A percentile compares a stretch with the other conserved stretches of the same genome.
Evolutionary conservation across 2,113 vertebrate species (phyloP).

Genomic region (Microcebus ravelobensis): DNA sequence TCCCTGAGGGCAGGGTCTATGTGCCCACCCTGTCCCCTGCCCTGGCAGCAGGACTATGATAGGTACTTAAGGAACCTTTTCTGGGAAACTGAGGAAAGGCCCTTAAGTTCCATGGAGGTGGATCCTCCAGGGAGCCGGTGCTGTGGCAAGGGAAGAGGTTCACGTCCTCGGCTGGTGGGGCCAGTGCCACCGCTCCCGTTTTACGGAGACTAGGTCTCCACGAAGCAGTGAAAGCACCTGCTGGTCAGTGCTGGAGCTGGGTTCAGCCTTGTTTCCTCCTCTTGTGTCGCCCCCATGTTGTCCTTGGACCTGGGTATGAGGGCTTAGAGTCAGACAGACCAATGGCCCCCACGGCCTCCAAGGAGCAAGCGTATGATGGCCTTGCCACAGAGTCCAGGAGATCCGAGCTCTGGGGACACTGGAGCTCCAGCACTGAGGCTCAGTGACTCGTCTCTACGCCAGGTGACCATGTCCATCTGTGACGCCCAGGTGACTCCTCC

Average conservation of each 20-base stretch:
- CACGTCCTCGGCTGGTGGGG: neutral
- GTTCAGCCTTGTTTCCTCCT: neutral
- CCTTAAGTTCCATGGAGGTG: neutral
- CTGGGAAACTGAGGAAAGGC: neutral
- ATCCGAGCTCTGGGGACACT: too few relatives aligned
- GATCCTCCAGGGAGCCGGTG: neutral
- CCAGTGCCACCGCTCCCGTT: rapidly evolving
- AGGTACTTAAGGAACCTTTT: neutral
- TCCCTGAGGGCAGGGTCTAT: neutral
- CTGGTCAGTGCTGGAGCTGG: rapidly evolving
- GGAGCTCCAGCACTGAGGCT: neutral
- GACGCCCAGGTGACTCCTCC: neutral
- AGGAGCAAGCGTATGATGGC: neutral
- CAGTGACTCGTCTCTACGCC: neutral
- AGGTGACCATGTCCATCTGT: neutral
- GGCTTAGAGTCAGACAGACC: neutral
- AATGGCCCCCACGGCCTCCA: neutral
- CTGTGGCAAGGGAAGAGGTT: neutral
- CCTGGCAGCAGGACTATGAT: neutral
- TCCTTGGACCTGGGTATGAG: neutral
- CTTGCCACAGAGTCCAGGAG: neutral
- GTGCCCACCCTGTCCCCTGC: neutral
- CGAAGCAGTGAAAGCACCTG: neutral
- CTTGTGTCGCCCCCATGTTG: too few relatives aligned
- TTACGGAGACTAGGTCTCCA: neutral